A percentile compares a stretch with the other conserved stretches of the same genome.
Conservation (phyloP, 2,113 vertebrate species). For the Perca fluviatilis region DNA sequence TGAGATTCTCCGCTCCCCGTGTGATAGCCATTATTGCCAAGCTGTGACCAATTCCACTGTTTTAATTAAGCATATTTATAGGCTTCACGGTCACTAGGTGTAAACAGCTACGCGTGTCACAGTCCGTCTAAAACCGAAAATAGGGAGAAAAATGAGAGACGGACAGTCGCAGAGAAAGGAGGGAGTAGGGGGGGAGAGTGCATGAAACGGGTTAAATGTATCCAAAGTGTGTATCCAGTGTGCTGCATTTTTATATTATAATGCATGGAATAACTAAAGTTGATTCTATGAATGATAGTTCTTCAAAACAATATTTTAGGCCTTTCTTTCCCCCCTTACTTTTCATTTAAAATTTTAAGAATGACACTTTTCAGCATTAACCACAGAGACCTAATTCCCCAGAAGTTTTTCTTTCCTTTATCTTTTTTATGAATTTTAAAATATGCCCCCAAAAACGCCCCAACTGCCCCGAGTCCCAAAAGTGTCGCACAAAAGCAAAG, state of each 20-base stretch:
- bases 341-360: slow-evolving; percentile 5
- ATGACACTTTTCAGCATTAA: slow-evolving; percentile 16
- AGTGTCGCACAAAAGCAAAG: slow-evolving; percentile 68
- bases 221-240: background rate
- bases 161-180: slow-evolving; percentile 10
- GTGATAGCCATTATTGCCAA: slow-evolving; percentile 82
- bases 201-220: slow-evolving; percentile 11
- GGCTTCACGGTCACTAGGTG: slow-evolving; percentile 75
- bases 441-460: slow-evolving; percentile 68
- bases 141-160: slow-evolving; percentile 18
- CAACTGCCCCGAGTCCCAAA: slow-evolving; percentile 74
- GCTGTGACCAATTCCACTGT: slow-evolving; percentile 81
- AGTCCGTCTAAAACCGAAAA: slow-evolving; percentile 45
- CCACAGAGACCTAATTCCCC: slow-evolving; percentile 56
- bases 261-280: slow-evolving; percentile 24
- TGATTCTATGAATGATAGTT: slow-evolving; percentile 26
- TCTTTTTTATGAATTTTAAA: slow-evolving; percentile 61
- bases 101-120: slow-evolving; percentile 77
- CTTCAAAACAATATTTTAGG: slow-evolving; percentile 38
- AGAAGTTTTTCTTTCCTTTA: slow-evolving; percentile 46
- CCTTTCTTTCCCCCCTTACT: background rate
- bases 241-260: slow-evolving; percentile 7
- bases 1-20: slow-evolving; percentile 75
- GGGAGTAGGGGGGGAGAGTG: background rate
- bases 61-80: slow-evolving; percentile 85